Percentiles rank a stretch among this genome's conserved stretches.
phyloP scores from a whole-genome alignment of 2,888 invertebrate species.

The Masnerella sp. region DNA sequence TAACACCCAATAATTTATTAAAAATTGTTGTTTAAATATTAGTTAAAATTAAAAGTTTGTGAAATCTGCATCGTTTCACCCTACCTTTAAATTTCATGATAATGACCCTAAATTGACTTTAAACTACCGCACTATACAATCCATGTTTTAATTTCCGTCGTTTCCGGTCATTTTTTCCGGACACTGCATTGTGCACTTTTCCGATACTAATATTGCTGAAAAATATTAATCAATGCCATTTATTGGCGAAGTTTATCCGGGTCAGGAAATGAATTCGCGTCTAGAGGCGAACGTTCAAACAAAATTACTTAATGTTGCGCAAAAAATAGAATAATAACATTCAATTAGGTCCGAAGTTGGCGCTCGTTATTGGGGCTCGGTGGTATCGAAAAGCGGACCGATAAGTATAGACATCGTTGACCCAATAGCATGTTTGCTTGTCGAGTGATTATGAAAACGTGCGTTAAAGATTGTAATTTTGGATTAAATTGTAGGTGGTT shows the following conservation, averaged over 20 bases:
- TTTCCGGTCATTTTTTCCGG: too few species aligned
- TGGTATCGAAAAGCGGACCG: slow-evolving; percentile 16
- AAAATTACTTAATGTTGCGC: slow-evolving; percentile 2
- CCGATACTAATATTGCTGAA: too few species aligned
- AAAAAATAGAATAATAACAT: slow-evolving; percentile 11
- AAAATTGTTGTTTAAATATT: too few species aligned
- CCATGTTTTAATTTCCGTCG: too few species aligned
- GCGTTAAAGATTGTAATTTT: slow-evolving; percentile 38
- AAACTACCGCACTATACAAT: too few species aligned
- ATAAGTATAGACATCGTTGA: slow-evolving; percentile 22
- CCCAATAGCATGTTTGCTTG: slow-evolving; percentile 32
- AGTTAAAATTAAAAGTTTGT: too few species aligned
- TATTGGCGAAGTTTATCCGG: slow-evolving; percentile 27
- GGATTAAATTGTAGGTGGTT: slow-evolving; percentile 69
- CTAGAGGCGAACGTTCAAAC: not conserved
- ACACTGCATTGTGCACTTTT: too few species aligned
- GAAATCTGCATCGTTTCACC: too few species aligned
- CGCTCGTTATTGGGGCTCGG: slow-evolving; percentile 4
- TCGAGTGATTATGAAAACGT: slow-evolving; percentile 17
- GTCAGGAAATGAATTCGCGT: slow-evolving; percentile 4
- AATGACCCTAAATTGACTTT: too few species aligned
- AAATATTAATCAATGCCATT: slow-evolving; percentile 20
- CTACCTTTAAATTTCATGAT: too few species aligned
- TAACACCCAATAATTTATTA: too few species aligned
- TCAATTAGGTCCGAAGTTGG: slow-evolving; percentile 13